Evolutionary conservation across 2,797 vertebrate genomes (phyloP).

Genomic region (Menidia menidia): DNA sequence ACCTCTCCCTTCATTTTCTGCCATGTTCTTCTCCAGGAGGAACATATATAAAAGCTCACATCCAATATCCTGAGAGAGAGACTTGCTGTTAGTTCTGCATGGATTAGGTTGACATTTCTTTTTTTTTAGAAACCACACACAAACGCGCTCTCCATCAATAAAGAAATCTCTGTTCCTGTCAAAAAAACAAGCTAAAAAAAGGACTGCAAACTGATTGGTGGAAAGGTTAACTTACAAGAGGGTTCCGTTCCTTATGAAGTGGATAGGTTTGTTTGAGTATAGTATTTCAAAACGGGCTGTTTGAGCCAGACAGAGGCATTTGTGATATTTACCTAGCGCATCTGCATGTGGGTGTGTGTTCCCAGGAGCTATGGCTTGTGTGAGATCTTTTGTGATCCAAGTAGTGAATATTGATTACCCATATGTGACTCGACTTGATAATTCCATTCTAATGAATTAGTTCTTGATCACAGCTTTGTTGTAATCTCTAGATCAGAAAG

Average conservation of each 20-base stretch:
- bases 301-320: slow-evolving; percentile 62
- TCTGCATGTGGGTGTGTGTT: slow-evolving; percentile 17
- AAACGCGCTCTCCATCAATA: slow-evolving; percentile 21
- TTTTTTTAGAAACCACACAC: neutral
- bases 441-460: slow-evolving; percentile 66
- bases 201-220: slow-evolving; percentile 78
- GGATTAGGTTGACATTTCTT: neutral
- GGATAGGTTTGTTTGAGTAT: slow-evolving; percentile 80
- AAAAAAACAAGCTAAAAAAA: slow-evolving; percentile 59
- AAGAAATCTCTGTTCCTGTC: slow-evolving; percentile 60
- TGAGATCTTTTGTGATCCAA: neutral
- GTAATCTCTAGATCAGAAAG: slow-evolving; percentile 36
- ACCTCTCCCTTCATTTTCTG: too few species aligned
- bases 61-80: neutral
- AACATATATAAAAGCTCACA: slow-evolving; percentile 7
- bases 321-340: slow-evolving; percentile 71
- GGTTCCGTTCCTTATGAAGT: slow-evolving; percentile 76
- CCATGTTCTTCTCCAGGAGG: too few species aligned
- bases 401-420: slow-evolving; percentile 62
- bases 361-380: slow-evolving; percentile 10
- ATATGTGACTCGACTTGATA: slow-evolving; percentile 51
- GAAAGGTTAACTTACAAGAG: slow-evolving; percentile 86
- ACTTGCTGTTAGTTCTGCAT: neutral
- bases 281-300: slow-evolving; percentile 76
- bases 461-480: slow-evolving; percentile 40